These are phyloP conservation scores for Drosophila barbarae DNA, from an alignment of 2,888 invertebrate genomes.

Conservation along the genomic window DNA sequence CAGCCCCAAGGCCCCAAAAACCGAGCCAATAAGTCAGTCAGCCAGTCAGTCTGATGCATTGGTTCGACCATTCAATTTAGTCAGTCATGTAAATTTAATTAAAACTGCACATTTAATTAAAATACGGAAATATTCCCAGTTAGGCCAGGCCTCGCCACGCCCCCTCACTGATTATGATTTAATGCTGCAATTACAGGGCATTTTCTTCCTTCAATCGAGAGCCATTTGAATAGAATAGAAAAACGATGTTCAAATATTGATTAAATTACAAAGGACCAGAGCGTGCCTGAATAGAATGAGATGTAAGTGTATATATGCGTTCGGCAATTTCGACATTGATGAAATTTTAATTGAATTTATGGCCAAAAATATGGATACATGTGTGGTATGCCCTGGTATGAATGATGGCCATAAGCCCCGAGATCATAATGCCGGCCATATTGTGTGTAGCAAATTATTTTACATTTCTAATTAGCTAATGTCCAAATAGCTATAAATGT, in stretches of 20 bases:
- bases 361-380: conserved; percentile 17
- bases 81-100: conserved; percentile 65
- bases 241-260: conserved; percentile 36
- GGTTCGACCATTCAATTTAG: conserved; percentile 27
- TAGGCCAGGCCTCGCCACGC: conserved; percentile 13
- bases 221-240: conserved; percentile 25
- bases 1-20: background rate
- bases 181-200: conserved; percentile 36
- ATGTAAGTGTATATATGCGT: conserved; percentile 7
- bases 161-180: conserved; percentile 36
- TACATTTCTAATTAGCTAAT: conserved; percentile 40
- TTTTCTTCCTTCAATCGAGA: conserved; percentile 3
- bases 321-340: conserved; percentile 22
- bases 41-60: background rate
- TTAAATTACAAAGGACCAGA: conserved; percentile 18
- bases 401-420: conserved; percentile 5
- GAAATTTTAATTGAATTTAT: conserved; percentile 48
- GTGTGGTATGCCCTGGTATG: conserved; percentile 4
- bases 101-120: conserved; percentile 64
- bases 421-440: conserved; percentile 14
- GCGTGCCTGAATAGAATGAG: conserved; percentile 13
- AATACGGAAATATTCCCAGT: conserved; percentile 22
- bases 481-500: background rate
- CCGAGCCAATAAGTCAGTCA: conserved; percentile 22
- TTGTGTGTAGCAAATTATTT: conserved; percentile 19